Evolutionary conservation across 2,888 invertebrate genomes (phyloP).

Genomic region (Cheilosia grossa): DNA sequence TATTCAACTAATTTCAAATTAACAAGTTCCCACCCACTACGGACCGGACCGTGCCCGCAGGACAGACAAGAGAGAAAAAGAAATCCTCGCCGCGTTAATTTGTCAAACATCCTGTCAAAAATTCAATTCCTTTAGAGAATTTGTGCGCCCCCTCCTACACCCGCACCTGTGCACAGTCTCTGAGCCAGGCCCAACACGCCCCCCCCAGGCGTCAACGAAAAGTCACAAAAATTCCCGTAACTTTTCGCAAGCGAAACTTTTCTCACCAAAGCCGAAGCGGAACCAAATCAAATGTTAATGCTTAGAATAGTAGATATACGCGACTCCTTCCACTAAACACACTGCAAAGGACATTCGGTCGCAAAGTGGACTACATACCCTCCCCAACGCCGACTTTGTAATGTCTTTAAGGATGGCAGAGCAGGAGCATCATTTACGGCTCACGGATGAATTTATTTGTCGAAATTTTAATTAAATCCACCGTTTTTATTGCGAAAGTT

Average conservation of each 20-base stretch:
- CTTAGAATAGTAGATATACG: constrained; percentile 37
- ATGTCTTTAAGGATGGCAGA: constrained; percentile 49
- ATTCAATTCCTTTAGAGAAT: constrained; percentile 68
- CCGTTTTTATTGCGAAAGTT: constrained; percentile 75
- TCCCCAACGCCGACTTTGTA: constrained; percentile 44
- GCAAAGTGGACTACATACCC: constrained; percentile 22
- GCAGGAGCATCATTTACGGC: constrained; percentile 71
- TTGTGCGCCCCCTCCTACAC: constrained; percentile 6
- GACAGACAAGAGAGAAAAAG: constrained; percentile 10
- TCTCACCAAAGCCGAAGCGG: constrained; percentile 26
- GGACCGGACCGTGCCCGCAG: neutral
- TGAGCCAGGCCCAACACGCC: constrained; percentile 36
- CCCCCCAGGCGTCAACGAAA: constrained; percentile 61
- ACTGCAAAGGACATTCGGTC: constrained; percentile 46
- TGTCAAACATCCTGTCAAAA: constrained; percentile 74
- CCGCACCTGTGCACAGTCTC: neutral
- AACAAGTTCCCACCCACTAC: constrained; percentile 58
- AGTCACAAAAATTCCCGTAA: constrained; percentile 63
- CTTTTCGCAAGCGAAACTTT: constrained; percentile 70
- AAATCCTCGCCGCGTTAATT: constrained; percentile 48
- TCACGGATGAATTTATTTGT: constrained; percentile 75
- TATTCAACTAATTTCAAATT: constrained; percentile 71
- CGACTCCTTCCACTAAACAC: constrained; percentile 29
- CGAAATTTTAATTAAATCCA: constrained; percentile 75
- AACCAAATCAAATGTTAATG: constrained; percentile 73